Base-by-base conservation (phyloP, 2,888 invertebrate genomes). In the Sycophila texana region DNA sequence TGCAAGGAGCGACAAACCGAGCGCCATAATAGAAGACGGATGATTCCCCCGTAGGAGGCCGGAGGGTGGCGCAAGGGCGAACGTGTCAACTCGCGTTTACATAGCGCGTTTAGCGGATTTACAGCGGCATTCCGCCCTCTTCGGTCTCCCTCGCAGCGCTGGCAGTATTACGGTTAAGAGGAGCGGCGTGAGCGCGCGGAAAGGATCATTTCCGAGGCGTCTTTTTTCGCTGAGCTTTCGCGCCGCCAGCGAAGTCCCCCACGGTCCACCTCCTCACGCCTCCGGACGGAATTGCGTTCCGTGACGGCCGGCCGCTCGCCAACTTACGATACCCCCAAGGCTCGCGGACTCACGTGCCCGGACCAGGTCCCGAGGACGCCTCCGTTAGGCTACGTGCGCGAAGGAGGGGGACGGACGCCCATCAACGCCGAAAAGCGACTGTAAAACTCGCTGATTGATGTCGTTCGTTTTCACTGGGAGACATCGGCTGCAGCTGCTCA, bases 161-260 rank as follows among this genome's bases (percentile, higher is more conserved):
- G 47, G 20, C n/a, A 12, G 66, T 18, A 76, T 77, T 70, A 65
- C 55, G 74, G 70, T 74, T 70, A 71, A 66, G 68, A 53, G 71
- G 65, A 39, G 39, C 39, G 39, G 63, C 63, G 63, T 39, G 39
- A 39, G 18, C 18, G n/a, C 61, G 47, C 49, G 65, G 51, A n/a
- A n/a, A 5, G 63, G 66, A 76, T 68, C 75, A 57, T 70, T 63
- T 39, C 10, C 30, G 30, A 57, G 2, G 49, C 57, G 10, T 26
- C 20, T 7, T 67, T 81, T 80, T 79, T 73, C 60, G 73, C 79
- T 79, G 81, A 81, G 76, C 73, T 79, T 73, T 73, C 70, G 55
- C 63, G 60, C 58, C 73, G 60, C n/a, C 47, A 58, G 66, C 57
- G 7, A 67, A 57, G 55, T 39, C 66, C 22, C 16, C 53, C 30